Conservation (phyloP, 2,113 vertebrate species). For the Ictidomys tridecemlineatus region DNA sequence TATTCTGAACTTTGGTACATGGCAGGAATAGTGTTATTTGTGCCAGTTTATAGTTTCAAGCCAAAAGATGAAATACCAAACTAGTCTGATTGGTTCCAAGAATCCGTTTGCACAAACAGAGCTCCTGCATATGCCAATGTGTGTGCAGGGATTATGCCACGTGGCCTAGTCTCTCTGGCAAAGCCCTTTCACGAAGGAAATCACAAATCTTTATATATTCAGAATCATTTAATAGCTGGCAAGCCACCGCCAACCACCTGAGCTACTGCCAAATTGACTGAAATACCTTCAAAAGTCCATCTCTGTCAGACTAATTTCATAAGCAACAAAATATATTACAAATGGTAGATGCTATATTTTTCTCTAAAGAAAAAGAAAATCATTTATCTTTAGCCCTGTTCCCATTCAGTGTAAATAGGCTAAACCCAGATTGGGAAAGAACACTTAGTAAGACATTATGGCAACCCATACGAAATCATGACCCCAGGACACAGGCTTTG, state of each 20-base stretch:
- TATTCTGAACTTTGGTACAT: constrained; percentile 73
- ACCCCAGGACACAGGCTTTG: background rate
- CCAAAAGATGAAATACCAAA: constrained; percentile 73
- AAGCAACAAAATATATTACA: constrained; percentile 37
- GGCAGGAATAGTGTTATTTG: constrained; percentile 50
- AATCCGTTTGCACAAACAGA: constrained; percentile 40
- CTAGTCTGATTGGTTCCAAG: constrained; percentile 58
- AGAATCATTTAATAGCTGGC: constrained; percentile 65
- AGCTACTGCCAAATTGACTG: constrained; percentile 38
- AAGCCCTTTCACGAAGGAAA: constrained; percentile 46
- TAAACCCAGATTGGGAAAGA: constrained; percentile 12
- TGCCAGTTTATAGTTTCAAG: constrained; percentile 77
- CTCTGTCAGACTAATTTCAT: constrained; percentile 41
- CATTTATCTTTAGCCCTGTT: background rate
- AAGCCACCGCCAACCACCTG: constrained; percentile 40
- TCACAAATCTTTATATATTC: constrained; percentile 66
- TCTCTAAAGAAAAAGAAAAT: background rate
- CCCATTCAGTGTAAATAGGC: background rate
- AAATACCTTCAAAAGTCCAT: constrained; percentile 56
- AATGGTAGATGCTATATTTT: background rate
- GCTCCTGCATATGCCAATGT: background rate
- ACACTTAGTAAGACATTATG: background rate
- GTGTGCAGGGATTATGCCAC: background rate
- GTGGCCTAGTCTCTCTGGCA: constrained; percentile 58
- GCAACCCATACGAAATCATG: background rate